These are phyloP conservation scores for Drepana arcuata DNA, from an alignment of 1,140 invertebrate species.

Conservation along the genomic window DNA sequence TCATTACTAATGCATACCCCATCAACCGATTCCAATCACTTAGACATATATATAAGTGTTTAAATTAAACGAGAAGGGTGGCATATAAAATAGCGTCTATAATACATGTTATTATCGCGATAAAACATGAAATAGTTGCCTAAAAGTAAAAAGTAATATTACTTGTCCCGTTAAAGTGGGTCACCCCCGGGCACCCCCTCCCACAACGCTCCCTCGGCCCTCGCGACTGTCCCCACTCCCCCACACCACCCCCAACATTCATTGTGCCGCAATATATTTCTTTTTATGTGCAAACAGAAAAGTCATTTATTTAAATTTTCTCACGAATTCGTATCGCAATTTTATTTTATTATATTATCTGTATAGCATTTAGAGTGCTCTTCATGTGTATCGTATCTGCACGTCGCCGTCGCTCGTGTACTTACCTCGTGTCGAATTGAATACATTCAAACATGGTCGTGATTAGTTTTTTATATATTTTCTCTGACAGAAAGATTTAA, in stretches of 20 bases:
- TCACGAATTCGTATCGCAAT: slow-evolving; percentile 70
- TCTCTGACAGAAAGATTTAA: not conserved
- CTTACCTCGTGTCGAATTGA: not conserved
- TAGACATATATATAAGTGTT: no score
- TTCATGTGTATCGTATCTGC: slow-evolving; percentile 32
- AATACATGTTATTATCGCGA: slow-evolving; percentile 59
- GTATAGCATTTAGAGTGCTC: slow-evolving; percentile 64
- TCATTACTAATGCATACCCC: no score
- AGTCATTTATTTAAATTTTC: slow-evolving; percentile 72
- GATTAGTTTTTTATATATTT: not conserved
- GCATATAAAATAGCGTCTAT: slow-evolving; percentile 22
- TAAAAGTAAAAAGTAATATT: slow-evolving; percentile 72
- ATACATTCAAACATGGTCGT: not conserved
- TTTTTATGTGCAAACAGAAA: slow-evolving; percentile 72
- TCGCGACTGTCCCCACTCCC: slow-evolving; percentile 47
- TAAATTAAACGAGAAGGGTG: slow-evolving; percentile 19
- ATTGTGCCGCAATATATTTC: slow-evolving; percentile 72
- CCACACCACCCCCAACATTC: slow-evolving; percentile 60
- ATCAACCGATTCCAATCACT: no score
- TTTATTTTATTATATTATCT: slow-evolving; percentile 71
- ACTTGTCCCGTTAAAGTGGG: slow-evolving; percentile 71
- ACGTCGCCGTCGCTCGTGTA: slow-evolving; percentile 16
- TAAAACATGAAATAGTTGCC: slow-evolving; percentile 70
- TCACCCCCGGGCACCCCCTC: slow-evolving; percentile 45
- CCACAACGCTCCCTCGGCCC: slow-evolving; percentile 41